A percentile compares a stretch with the other conserved stretches of the same genome.
Conservation (phyloP, 2,797 vertebrate species). For the Acanthiza pusilla region DNA sequence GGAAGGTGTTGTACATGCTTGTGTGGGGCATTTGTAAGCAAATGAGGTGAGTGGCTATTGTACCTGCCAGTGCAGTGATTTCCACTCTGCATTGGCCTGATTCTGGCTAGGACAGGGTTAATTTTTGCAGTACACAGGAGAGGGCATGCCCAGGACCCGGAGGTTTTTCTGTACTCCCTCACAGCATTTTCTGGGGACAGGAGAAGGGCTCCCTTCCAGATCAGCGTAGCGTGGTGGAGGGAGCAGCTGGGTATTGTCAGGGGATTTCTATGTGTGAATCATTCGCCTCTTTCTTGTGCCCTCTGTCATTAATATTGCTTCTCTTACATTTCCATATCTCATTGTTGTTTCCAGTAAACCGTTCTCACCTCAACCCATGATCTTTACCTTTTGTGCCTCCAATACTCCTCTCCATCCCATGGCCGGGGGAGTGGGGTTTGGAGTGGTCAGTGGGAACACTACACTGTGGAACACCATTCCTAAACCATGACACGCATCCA, state of each 20-base stretch:
- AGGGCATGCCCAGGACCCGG: not conserved
- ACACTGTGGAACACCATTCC: not conserved
- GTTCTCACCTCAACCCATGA: not conserved
- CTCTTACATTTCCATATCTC: not conserved
- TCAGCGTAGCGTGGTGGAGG: rapidly evolving
- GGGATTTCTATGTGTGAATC: not conserved
- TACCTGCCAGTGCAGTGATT: not conserved
- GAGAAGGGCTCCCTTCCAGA: not conserved
- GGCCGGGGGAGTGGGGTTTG: not conserved
- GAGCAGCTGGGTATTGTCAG: not conserved
- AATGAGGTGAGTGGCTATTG: not conserved
- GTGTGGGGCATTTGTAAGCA: not conserved
- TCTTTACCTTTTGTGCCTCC: not conserved
- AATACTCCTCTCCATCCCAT: not conserved
- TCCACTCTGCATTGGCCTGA: not conserved
- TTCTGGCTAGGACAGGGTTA: not conserved
- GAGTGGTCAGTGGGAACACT: not conserved
- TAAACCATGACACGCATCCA: not conserved
- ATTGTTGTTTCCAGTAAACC: not conserved
- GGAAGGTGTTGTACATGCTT: conserved; percentile 26
- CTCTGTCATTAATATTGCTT: not conserved
- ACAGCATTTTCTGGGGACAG: not conserved
- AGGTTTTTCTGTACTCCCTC: not conserved
- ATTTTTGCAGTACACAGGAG: not conserved
- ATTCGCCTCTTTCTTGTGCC: not conserved